Evolutionary conservation across 2,113 vertebrate genomes (phyloP), one percentile per base, ranked within the genome.

Genomic region (Ctenomys sociabilis): DNA sequence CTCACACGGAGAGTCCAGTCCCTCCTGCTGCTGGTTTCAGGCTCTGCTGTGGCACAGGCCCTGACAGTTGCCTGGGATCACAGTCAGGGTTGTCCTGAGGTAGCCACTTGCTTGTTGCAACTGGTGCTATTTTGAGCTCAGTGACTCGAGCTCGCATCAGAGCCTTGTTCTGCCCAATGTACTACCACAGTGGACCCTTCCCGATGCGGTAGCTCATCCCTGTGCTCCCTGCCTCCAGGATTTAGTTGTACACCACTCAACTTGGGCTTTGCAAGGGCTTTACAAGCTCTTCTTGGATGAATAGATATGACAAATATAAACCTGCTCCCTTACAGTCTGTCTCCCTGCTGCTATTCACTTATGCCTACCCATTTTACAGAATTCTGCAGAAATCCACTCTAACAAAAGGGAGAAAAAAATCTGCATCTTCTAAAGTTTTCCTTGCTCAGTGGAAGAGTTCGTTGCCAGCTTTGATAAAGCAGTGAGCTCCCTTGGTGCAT

Each of bases 351-450:
- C 16, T 32, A 10, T 40, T 75, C 75, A 21, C 61, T 68, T 45
- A 26, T 0, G 52, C 61, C 80, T 90, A 82, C 92, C 90, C 93
- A 92, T 94, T 96, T 88, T 95, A 87, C 85, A 97, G 95, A 96
- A 92, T 93, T 96, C 88, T 96, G 77, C 85, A 97, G 95, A 96
- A 97, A 96, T 86, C 45, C n/a, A 32, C 68, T 61, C 49, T 78
- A 21, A 85, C 52, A 64, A 88, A 84, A 88, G 85, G 61, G 57
- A 90, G 66, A 81, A 54, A 61, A 85, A n/a, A 94, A 10, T 11
- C 93, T 92, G 28, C 70, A 92, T 35, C 52, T 93, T 80, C 43
- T 16, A 49, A 35, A 85, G 72, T 81, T 94, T 85, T 93, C 61
- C 75, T 87, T 92, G 90, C 64, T 75, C 94, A 73, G 72, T 77